Percentiles rank a stretch among this genome's conserved stretches.
Evolutionary conservation across 2,888 invertebrate genomes (phyloP).

Genomic region (Heteromyza rotundicornis): DNA sequence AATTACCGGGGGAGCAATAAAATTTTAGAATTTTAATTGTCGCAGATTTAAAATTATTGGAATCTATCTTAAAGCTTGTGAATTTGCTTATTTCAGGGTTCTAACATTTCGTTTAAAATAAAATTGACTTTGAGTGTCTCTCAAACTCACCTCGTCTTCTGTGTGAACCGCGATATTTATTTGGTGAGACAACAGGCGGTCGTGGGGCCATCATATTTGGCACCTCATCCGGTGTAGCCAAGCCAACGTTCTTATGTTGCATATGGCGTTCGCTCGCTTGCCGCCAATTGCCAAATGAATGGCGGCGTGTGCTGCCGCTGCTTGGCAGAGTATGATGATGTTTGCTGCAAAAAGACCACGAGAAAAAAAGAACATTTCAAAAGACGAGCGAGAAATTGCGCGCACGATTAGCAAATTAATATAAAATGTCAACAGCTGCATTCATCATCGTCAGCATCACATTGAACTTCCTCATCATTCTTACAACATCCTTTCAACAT

Average conservation of each 20-base stretch:
- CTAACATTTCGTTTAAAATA: no score
- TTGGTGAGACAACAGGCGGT: conserved; percentile 56
- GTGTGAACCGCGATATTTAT: conserved; percentile 56
- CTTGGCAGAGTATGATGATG: conserved; percentile 55
- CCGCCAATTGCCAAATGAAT: conserved; percentile 61
- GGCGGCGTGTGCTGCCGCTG: conserved; percentile 54
- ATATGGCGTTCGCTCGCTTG: conserved; percentile 43
- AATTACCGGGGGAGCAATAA: no score
- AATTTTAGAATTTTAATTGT: background rate
- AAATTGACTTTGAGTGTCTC: no score
- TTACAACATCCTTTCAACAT: background rate
- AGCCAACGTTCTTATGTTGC: conserved; percentile 38
- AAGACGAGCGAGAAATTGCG: conserved; percentile 18
- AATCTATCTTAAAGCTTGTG: no score
- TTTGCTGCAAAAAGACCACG: conserved; percentile 42
- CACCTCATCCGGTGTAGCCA: conserved; percentile 60
- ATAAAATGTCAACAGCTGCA: conserved; percentile 56
- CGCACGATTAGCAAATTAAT: conserved; percentile 47
- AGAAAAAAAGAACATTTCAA: conserved; percentile 10
- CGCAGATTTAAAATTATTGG: no score
- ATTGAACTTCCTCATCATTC: background rate
- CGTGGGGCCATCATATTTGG: conserved; percentile 62
- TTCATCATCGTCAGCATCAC: conserved; percentile 12
- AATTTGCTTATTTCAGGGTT: no score
- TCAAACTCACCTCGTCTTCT: conserved; percentile 56